phyloP scores from a whole-genome alignment of 2,888 invertebrate species.

The Heliconius cydno region DNA sequence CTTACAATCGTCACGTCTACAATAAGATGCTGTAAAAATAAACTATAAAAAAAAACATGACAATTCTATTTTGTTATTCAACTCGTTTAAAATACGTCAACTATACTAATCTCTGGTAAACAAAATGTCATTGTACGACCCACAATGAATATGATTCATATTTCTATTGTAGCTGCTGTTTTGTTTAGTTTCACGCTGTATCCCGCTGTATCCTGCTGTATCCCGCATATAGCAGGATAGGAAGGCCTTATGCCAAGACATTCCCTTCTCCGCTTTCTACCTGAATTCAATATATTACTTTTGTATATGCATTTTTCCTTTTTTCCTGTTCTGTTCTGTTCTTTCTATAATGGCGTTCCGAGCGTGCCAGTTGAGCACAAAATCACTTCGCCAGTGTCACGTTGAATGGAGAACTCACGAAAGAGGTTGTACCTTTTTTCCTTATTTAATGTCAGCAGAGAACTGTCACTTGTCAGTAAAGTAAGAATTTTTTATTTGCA shows the following conservation, averaged over 20 bases:
- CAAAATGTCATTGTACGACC: conserved; percentile 7
- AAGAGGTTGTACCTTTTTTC: no score
- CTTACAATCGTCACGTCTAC: no score
- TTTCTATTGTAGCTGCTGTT: background rate
- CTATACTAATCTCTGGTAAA: conserved; percentile 20
- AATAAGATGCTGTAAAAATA: background rate
- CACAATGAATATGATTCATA: background rate
- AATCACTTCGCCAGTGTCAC: no score
- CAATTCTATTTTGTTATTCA: background rate
- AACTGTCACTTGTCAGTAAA: background rate
- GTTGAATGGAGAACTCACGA: no score
- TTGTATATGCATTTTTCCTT: background rate
- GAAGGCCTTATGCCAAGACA: background rate
- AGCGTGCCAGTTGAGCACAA: no score
- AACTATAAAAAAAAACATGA: background rate
- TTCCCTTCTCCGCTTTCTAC: background rate
- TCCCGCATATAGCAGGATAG: background rate
- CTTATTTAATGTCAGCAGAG: background rate
- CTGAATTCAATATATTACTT: background rate
- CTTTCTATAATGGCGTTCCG: no score
- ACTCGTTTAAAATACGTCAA: conserved; percentile 4
- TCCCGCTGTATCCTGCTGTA: background rate
- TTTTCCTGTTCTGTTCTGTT: no score
- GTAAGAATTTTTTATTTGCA: no score
- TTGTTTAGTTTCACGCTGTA: background rate